Evolutionary conservation across 1,140 invertebrate genomes (phyloP).

Genomic region (Drosophila malerkotliana): DNA sequence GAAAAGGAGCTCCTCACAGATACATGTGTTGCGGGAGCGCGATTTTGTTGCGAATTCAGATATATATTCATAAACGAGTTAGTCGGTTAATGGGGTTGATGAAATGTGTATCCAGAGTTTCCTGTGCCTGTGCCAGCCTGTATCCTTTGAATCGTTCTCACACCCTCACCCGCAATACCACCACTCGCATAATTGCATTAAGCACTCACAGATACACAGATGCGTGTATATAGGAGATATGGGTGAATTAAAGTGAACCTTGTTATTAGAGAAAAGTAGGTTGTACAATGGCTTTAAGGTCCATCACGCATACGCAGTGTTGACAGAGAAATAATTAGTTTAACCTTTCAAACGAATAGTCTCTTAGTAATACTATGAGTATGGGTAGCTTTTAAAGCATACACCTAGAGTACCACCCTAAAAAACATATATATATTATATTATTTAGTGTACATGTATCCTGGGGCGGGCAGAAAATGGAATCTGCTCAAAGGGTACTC

Average conservation of each 20-base stretch:
- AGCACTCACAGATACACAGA: constrained; percentile 59
- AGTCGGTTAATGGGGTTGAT: constrained; percentile 58
- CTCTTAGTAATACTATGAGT: too few species aligned
- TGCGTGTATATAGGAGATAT: constrained; percentile 1
- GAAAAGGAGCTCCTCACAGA: background rate
- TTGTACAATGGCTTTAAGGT: background rate
- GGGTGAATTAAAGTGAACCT: background rate
- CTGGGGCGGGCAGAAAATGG: constrained; percentile 3
- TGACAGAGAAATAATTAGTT: background rate
- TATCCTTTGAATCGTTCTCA: constrained; percentile 17
- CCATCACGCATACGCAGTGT: background rate
- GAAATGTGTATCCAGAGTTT: constrained; percentile 48
- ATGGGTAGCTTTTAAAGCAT: too few species aligned
- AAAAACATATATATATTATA: background rate
- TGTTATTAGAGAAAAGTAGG: background rate
- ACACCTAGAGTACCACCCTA: background rate
- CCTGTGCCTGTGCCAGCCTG: constrained; percentile 16
- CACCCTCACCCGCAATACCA: constrained; percentile 3
- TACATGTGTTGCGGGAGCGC: constrained; percentile 5
- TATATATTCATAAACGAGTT: constrained; percentile 45
- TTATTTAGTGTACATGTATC: constrained; percentile 34
- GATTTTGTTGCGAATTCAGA: constrained; percentile 13
- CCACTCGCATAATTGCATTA: constrained; percentile 71
- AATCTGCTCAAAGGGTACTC: constrained; percentile 21
- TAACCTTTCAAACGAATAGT: background rate